Base-by-base conservation (phyloP, 2,797 vertebrate species). In the Clamator glandarius region DNA sequence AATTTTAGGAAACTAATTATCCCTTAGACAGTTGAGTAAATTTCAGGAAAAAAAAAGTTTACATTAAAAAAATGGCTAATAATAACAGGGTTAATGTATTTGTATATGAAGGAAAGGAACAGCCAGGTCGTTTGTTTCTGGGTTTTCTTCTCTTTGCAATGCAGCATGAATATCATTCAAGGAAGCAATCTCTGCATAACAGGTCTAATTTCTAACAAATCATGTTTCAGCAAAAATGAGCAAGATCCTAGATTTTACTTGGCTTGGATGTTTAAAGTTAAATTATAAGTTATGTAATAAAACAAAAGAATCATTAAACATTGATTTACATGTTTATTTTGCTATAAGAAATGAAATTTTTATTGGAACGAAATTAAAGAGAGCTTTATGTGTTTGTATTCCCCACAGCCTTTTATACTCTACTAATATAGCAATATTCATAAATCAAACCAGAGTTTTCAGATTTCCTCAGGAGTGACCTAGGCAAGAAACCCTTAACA, bases 251-350 rank as follows among this genome's bases (percentile, higher is more conserved):
- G 80, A 75, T 90, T 93, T 94, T 87, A 54, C 61, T 94, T 95
- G 92, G 92, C 95, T 90, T 91, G 20, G 15, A 89, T 39, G 11
- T 81, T 91, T 89, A 87, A 92, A 67, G 73, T 48, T 68, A 81
- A 87, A 70, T 91, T 50, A 48, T 48, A 77, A 63, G 17, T 80
- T 89, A 64, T 0, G 1, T 84, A 83, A 89, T 79, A 87, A 84
- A 96, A 75, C 57, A 95, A 85, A 26, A 69, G 61, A 88, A 90
- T 76, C 55, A 87, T 84, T 92, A 90, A 87, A 52, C 76, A 54
- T 80, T 91, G 86, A 93, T 95, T 95, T 93, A 90, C 58, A 33
- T 95, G 91, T 92, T 96, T 96, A 92, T 95, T 95, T 96, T 96
- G 68, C 78, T 95, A 77, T 90, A 80, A 93, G 69, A 91, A 87